Evolutionary conservation across 2,888 invertebrate species (phyloP), one percentile per base, ranked within the genome.

Genomic region (Megalurothrips usitatus): DNA sequence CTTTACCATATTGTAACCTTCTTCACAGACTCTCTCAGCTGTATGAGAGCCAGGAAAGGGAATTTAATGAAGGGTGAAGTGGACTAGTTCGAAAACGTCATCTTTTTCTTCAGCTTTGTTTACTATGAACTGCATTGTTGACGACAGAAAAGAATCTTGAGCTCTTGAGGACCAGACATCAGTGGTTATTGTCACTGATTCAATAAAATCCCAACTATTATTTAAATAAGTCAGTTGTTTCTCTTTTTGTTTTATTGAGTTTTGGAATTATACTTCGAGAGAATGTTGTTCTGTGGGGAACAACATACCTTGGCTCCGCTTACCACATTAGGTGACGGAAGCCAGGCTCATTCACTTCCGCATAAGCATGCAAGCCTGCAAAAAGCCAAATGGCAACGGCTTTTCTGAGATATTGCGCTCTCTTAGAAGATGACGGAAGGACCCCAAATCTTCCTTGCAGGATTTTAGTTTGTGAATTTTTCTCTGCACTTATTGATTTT

Each of bases 251-350:
- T 52, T 80, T 28, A 28, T 75, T 78, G n/a, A 80, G 52, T 19
- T 80, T 75, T 4, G 80, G 80, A 11, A 80, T 28, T 58, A 80
- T 75, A 63, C 28, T 23, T 34, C 80, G 6, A 9, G 80, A 80
- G 63, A 80, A 80, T 52, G 80, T 80, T 28, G 80, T 80, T 63
- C 80, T 6, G 80, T 63, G 52, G 19, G 80, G 80, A n/a, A 80
- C 63, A 26, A 52, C 28, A 52, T 80, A 80, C n/a, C 63, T 19
- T 80, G 80, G 80, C 12, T 80, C 80, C 75, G 68, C 80, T 80
- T 23, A 3, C 43, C 58, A n/a, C 43, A 80, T 43, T 34, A 80
- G n/a, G 9, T 80, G n/a, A n/a, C 28, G 19, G 34, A 80, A 80
- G 11, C 63, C 63, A 9, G 28, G 23, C 12, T 80, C 80, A 58